A percentile compares a stretch with the other conserved stretches of the same genome.
These are phyloP conservation scores for Busseola fusca DNA, from an alignment of 2,888 invertebrate genomes.

Conservation along the genomic window DNA sequence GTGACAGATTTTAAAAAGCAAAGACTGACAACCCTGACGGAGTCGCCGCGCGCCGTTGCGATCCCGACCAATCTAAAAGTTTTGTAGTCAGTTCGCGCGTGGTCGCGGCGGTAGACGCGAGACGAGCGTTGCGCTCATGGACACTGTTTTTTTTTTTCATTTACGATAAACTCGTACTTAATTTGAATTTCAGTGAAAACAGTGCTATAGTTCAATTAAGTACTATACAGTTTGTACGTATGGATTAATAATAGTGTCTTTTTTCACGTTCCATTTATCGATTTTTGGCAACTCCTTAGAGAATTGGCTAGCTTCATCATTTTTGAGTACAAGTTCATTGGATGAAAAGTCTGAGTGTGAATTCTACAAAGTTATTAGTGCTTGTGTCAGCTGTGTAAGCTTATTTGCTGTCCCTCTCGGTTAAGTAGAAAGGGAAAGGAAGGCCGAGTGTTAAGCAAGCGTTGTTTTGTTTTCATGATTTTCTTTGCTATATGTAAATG, in stretches of 20 bases:
- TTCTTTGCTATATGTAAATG: slow-evolving; percentile 75
- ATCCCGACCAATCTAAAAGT: slow-evolving; percentile 73
- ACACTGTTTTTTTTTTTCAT: slow-evolving; percentile 76
- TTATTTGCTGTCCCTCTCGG: slow-evolving; percentile 79
- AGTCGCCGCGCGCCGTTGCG: slow-evolving; percentile 60
- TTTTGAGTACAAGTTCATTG: slow-evolving; percentile 68
- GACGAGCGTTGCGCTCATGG: slow-evolving; percentile 72
- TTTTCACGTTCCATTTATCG: slow-evolving; percentile 65
- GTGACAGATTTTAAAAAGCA: slow-evolving; percentile 7
- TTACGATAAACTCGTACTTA: slow-evolving; percentile 77
- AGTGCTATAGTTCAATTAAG: slow-evolving; percentile 70
- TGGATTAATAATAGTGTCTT: slow-evolving; percentile 64
- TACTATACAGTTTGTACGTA: slow-evolving; percentile 65
- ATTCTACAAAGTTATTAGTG: slow-evolving; percentile 85
- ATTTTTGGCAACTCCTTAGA: slow-evolving; percentile 66
- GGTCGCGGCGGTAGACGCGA: slow-evolving; percentile 80
- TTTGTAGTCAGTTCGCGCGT: slow-evolving; percentile 81
- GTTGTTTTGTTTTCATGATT: slow-evolving; percentile 84
- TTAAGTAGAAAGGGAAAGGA: slow-evolving; percentile 83
- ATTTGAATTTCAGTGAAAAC: slow-evolving; percentile 71
- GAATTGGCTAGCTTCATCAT: slow-evolving; percentile 68
- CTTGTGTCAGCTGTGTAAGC: slow-evolving; percentile 84
- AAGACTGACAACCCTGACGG: slow-evolving; percentile 57
- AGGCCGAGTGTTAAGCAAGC: slow-evolving; percentile 76
- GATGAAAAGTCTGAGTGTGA: slow-evolving; percentile 74